Base-by-base conservation (phyloP, 2,888 invertebrate species). In the Lasius platythorax region DNA sequence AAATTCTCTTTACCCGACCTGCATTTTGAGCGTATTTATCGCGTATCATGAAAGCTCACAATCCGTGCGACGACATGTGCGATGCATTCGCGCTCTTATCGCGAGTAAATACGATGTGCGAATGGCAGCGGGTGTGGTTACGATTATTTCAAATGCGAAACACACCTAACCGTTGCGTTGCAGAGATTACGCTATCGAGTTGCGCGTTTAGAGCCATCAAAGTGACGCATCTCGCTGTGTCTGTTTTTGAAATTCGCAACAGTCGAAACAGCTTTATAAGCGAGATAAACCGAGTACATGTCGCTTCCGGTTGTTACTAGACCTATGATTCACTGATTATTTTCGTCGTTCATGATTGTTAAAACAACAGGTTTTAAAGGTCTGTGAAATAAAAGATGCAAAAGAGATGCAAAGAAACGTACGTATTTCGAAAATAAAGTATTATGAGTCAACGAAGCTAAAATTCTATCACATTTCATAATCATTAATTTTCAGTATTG, bases 1-100 rank as follows among this genome's bases (percentile, higher is more conserved):
- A 30, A 64, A 58, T 72, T 50, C 37, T 3, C 37, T 67, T 43
- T 53, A 33, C 40, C 70, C 56, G 33, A 28, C 23, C 12, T 0
- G 33, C 66, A 66, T 73, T 66, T 68, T 28, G 63, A 23, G n/a
- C 43, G 11, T 72, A 78, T 37, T 3, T 43, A 43, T 40, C 23
- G 3, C 33, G 30, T 61, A 43, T 58, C 46, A 81, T 58, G 74
- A 73, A 79, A 63, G 63, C 11, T 46, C 28, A 30, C 46, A 43
- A 46, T 66, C 33, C 23, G 12, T 9, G 43, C 53, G 37, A 43
- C 23, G 23, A 58, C 82, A 67, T 61, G 82, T 67, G 81, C 66
- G 79, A 67, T 56, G 46, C 67, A 81, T 73, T 66, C 66, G 79
- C 43, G 43, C 12, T 72, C 23, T 50, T 40, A 58, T 81, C 37